Evolutionary conservation across 2,888 invertebrate genomes (phyloP), one percentile per base, ranked within the genome.

Genomic region (Brenthis ino): DNA sequence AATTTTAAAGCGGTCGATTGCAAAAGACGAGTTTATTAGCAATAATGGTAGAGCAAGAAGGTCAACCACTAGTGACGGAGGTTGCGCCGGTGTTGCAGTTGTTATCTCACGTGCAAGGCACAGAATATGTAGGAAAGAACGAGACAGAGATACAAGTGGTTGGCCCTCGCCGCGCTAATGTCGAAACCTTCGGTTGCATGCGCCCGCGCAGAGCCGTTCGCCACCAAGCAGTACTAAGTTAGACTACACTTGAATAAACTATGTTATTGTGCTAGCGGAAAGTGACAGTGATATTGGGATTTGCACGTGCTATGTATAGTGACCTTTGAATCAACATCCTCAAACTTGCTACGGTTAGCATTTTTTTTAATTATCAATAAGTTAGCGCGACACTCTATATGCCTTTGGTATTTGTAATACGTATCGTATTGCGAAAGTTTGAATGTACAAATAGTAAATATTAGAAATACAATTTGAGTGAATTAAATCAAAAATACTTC

Each of bases 11-110:
- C 77, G 78, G 77, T 77, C 79, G 80, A 83, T 92, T 91, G 88
- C 89, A 86, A 88, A 89, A 91, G 78, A 80, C 80, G 76, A 80
- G 81, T 83, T 86, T 87, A 88, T 88, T 87, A 89, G 88, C 88
- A 89, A 90, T 88, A 88, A 87, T 85, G 83, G 86, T 87, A 82
- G 83, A 81, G 79, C 80, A 80, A 82, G 89, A 91, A 92, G 92
- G 92, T 90, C 90, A 83, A 73, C 89, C 82, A 84, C 82, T 88
- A 83, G 82, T 82, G 77, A 75, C 78, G 78, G 79, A 77, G 81
- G 79, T 83, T 81, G 82, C 83, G 82, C 76, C 77, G 76, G 74
- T 79, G 75, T 74, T 71, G 73, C 68, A 76, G 68, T 70, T 67
- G 76, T 76, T 76, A 77, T 88, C 82, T 85, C 86, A 74, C 63